These are phyloP conservation scores for Shinisaurus crocodilurus DNA, from an alignment of 2,113 vertebrate genomes.

Conservation along the genomic window DNA sequence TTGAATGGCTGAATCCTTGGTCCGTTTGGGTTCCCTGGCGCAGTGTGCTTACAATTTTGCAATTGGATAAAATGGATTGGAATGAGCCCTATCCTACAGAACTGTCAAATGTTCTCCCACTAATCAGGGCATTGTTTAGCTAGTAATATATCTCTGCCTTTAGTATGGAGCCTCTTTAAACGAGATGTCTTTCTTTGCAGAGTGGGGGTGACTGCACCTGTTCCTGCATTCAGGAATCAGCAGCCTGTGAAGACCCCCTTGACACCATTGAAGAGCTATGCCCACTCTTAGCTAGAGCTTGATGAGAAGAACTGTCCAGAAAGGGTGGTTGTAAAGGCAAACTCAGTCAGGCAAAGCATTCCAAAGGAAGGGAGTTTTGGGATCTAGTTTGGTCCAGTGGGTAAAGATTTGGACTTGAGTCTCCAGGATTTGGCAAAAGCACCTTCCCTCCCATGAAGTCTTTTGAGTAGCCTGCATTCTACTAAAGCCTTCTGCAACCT, in stretches of 20 bases:
- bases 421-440: neutral
- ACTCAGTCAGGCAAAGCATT: neutral
- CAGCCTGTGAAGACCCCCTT: neutral
- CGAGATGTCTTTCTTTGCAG: constrained; percentile 57
- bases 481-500: neutral
- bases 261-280: constrained; percentile 19
- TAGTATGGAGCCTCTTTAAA: constrained; percentile 60
- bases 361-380: neutral
- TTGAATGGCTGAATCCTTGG: constrained; percentile 72
- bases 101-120: constrained; percentile 78
- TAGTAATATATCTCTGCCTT: constrained; percentile 76
- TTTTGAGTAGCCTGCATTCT: neutral
- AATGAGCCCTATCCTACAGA: constrained; percentile 75
- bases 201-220: constrained; percentile 73
- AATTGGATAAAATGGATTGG: constrained; percentile 79
- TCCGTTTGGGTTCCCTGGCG: constrained; percentile 71
- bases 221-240: constrained; percentile 56
- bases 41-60: constrained; percentile 68
- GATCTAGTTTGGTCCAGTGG: neutral
- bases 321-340: neutral
- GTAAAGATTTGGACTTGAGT: neutral
- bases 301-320: neutral
- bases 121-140: constrained; percentile 79
- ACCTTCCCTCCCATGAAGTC: neutral
- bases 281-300: constrained; percentile 1